Evolutionary conservation across 1,140 invertebrate species (phyloP).

Genomic region (Hyles euphorbiae): DNA sequence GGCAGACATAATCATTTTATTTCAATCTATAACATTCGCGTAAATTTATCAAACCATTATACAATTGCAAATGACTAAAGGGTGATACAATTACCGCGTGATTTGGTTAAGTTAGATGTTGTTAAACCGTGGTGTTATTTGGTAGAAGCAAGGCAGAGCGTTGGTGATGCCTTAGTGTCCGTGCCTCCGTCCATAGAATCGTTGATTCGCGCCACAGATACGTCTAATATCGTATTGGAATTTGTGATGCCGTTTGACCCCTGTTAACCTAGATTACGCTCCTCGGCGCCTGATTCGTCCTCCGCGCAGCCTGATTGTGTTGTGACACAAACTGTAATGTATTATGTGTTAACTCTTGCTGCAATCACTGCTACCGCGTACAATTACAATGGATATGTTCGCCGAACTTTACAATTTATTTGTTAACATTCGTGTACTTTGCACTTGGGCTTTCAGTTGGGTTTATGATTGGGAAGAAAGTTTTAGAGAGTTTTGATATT

Average conservation of each 20-base stretch:
- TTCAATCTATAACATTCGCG: too few relatives aligned
- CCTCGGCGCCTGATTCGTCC: constrained; percentile 74
- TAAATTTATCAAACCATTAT: too few relatives aligned
- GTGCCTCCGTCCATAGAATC: constrained; percentile 43
- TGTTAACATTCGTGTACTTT: constrained; percentile 10
- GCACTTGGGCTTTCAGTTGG: neutral
- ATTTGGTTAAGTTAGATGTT: too few relatives aligned
- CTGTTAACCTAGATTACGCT: constrained; percentile 76
- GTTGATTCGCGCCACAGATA: constrained; percentile 73
- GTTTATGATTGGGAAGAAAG: too few relatives aligned
- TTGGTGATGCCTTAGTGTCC: neutral
- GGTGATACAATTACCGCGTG: too few relatives aligned
- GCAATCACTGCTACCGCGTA: constrained; percentile 64
- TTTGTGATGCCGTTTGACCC: constrained; percentile 77
- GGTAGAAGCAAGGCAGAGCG: too few relatives aligned
- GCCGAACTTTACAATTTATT: constrained; percentile 63
- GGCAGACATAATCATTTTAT: too few relatives aligned
- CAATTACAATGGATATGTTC: constrained; percentile 69
- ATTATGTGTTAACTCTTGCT: constrained; percentile 75
- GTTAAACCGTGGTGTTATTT: too few relatives aligned
- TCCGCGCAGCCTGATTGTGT: constrained; percentile 69
- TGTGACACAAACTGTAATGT: constrained; percentile 75
- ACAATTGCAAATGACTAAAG: too few relatives aligned
- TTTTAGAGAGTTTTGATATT: too few relatives aligned
- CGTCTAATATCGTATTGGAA: constrained; percentile 77